These are phyloP conservation scores for Thalassophryne amazonica DNA, from an alignment of 2,797 vertebrate species.

Conservation along the genomic window DNA sequence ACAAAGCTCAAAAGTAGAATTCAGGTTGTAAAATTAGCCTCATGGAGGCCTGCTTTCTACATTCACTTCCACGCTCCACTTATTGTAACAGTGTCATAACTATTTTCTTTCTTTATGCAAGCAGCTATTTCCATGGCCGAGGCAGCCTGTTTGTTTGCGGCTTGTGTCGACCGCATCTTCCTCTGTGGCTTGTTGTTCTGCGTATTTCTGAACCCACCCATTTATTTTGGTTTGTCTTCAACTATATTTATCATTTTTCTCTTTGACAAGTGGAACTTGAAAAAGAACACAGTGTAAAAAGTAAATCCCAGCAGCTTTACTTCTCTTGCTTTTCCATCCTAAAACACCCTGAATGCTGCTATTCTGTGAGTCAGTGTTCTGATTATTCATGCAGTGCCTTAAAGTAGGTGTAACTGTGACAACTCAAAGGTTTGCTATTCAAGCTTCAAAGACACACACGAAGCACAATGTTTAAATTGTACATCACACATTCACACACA, in stretches of 20 bases:
- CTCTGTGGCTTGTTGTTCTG: slow-evolving; percentile 87
- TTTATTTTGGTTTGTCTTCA: slow-evolving; percentile 90
- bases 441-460: slow-evolving; percentile 20
- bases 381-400: slow-evolving; percentile 28
- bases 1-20: slow-evolving; percentile 18
- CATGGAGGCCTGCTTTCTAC: slow-evolving; percentile 44
- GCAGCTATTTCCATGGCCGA: slow-evolving; percentile 84
- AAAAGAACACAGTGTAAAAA: slow-evolving; percentile 74
- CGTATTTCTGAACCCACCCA: slow-evolving; percentile 85
- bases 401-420: slow-evolving; percentile 23
- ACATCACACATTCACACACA: not conserved
- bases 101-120: slow-evolving; percentile 85
- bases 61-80: slow-evolving; percentile 70
- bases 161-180: slow-evolving; percentile 76
- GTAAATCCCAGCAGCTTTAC: slow-evolving; percentile 30
- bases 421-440: slow-evolving; percentile 11
- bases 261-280: slow-evolving; percentile 86
- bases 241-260: slow-evolving; percentile 90
- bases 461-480: not conserved
- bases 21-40: slow-evolving; percentile 7
- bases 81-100: slow-evolving; percentile 79
- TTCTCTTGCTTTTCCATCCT: slow-evolving; percentile 17
- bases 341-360: slow-evolving; percentile 2
- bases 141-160: slow-evolving; percentile 85
- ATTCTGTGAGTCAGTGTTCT: slow-evolving; percentile 20